These are phyloP conservation scores for Diplosoma virens DNA, from an alignment of 23 tunicate genomes.

Conservation along the genomic window DNA sequence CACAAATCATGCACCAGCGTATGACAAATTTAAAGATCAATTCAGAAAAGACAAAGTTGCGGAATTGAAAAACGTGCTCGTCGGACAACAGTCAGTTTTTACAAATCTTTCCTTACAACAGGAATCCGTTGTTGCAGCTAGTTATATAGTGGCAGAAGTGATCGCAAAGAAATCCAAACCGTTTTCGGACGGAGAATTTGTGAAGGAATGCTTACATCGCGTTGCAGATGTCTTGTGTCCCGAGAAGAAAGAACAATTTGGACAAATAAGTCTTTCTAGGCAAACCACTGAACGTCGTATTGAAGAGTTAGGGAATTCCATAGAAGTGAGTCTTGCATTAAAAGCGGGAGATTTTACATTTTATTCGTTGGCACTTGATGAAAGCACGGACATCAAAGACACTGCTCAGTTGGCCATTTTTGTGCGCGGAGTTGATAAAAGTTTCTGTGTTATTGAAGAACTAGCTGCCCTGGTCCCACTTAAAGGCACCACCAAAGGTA, in stretches of 20 bases:
- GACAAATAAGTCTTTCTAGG: slow-evolving; percentile 30
- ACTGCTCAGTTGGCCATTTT: slow-evolving; percentile 40
- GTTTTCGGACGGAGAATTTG: slow-evolving; percentile 43
- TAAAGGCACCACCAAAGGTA: slow-evolving; percentile 37
- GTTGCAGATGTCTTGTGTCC: slow-evolving; percentile 36
- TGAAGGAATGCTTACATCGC: slow-evolving; percentile 40
- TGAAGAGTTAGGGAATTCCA: slow-evolving; percentile 18
- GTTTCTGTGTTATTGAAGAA: slow-evolving; percentile 29
- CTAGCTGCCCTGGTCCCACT: slow-evolving; percentile 30
- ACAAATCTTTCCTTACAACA: slow-evolving; percentile 45
- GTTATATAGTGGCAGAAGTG: slow-evolving; percentile 68
- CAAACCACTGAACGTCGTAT: slow-evolving; percentile 24
- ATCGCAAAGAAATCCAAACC: slow-evolving; percentile 54
- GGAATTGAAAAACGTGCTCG: slow-evolving; percentile 22
- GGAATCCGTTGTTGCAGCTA: slow-evolving; percentile 62
- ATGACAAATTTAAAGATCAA: slow-evolving; percentile 18
- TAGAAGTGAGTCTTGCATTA: slow-evolving; percentile 22
- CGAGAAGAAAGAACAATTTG: slow-evolving; percentile 37
- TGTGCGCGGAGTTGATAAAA: slow-evolving; percentile 23
- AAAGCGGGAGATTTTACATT: slow-evolving; percentile 28
- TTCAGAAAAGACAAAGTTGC: slow-evolving; percentile 26
- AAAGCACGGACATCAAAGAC: slow-evolving; percentile 32
- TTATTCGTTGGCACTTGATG: slow-evolving; percentile 33
- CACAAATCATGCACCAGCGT: slow-evolving; percentile 33
- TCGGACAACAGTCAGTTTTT: slow-evolving; percentile 36